A percentile compares a stretch with the other conserved stretches of the same genome.
These are phyloP conservation scores for Callaeas wilsoni DNA, from an alignment of 2,113 vertebrate species.

Conservation along the genomic window DNA sequence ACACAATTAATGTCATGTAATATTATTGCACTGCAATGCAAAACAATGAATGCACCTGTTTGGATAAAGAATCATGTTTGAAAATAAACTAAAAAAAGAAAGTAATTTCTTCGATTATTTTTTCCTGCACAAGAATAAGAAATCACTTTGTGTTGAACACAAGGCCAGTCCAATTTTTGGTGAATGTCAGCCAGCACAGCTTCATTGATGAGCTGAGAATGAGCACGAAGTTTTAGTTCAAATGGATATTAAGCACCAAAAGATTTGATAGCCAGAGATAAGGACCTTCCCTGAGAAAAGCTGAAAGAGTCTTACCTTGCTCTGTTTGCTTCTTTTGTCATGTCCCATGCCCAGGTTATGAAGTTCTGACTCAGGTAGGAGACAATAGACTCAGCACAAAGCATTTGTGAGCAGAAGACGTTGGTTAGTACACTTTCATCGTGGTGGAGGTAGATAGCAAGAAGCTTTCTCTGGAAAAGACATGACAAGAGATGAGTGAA, in stretches of 20 bases:
- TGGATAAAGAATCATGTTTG: not conserved
- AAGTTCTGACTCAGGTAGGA: slow-evolving; percentile 99
- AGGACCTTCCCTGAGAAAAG: not conserved
- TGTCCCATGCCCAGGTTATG: slow-evolving; percentile 99
- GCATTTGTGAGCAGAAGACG: slow-evolving; percentile 99
- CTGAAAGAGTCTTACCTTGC: slow-evolving; percentile 82
- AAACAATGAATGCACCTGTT: not conserved
- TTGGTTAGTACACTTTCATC: slow-evolving; percentile 98
- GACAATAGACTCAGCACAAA: slow-evolving; percentile 97
- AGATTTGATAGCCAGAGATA: not conserved
- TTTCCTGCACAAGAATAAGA: not conserved
- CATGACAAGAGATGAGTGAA: slow-evolving; percentile 20
- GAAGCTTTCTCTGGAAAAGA: slow-evolving; percentile 92
- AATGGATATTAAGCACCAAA: not conserved
- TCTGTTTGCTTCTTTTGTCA: slow-evolving; percentile 97
- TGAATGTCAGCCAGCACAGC: not conserved
- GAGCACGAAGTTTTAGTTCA: not conserved
- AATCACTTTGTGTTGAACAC: not conserved
- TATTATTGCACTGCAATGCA: not conserved
- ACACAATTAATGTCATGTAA: not conserved
- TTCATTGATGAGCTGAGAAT: not conserved
- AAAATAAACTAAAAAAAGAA: not conserved
- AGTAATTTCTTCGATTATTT: not conserved
- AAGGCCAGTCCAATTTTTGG: not conserved
- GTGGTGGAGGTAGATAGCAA: slow-evolving; percentile 99